phyloP scores from a whole-genome alignment of 2,888 invertebrate genomes.

The Limenitis camilla region DNA sequence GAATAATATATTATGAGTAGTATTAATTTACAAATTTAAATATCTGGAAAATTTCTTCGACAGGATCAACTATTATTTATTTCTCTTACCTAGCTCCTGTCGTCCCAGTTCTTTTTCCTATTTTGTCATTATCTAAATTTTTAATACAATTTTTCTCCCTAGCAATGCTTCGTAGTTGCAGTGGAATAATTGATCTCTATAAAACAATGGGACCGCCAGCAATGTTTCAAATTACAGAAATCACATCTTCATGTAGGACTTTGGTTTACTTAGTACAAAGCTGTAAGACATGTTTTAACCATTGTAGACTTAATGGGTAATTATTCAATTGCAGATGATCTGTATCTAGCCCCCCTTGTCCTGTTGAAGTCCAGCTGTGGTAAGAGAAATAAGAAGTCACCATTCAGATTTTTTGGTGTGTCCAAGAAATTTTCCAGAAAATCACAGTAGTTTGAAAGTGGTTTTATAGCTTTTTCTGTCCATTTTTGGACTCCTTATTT shows the following conservation, averaged over 20 bases:
- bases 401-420: constrained; percentile 31
- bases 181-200: constrained; percentile 66
- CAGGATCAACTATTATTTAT: constrained; percentile 57
- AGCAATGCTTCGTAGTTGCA: constrained; percentile 68
- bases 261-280: constrained; percentile 57
- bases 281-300: constrained; percentile 75
- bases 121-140: constrained; percentile 35
- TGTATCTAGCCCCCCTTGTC: constrained; percentile 51
- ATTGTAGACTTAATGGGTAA: constrained; percentile 69
- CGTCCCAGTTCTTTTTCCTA: constrained; percentile 32
- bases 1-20: background rate
- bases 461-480: constrained; percentile 55
- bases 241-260: constrained; percentile 43
- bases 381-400: constrained; percentile 68
- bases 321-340: constrained; percentile 71
- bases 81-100: constrained; percentile 58
- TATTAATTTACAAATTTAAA: constrained; percentile 15
- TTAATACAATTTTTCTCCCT: constrained; percentile 62
- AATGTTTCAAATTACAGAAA: constrained; percentile 45
- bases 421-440: constrained; percentile 69
- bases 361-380: constrained; percentile 40
- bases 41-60: constrained; percentile 69
- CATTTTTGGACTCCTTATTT: constrained; percentile 68
- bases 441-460: constrained; percentile 35
- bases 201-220: constrained; percentile 56